phyloP scores from a whole-genome alignment of 2,888 invertebrate species.

The Cylindroiulus punctatus region DNA sequence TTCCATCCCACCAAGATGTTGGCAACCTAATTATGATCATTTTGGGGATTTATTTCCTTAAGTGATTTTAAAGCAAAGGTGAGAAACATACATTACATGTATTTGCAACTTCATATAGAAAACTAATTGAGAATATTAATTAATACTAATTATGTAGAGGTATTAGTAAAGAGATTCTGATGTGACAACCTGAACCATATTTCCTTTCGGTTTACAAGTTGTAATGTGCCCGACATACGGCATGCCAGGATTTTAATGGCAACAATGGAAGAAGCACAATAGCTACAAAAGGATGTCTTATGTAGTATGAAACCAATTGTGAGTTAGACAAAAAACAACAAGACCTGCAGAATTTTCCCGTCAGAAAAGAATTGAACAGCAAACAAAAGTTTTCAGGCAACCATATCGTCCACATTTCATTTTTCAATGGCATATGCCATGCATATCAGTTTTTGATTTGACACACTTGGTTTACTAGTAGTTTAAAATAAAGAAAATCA shows the following conservation, averaged over 20 bases:
- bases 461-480: neutral
- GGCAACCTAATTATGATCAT: too few species aligned
- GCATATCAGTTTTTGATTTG: neutral
- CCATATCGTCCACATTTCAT: neutral
- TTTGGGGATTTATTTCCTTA: too few species aligned
- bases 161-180: neutral
- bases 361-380: neutral
- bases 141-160: neutral
- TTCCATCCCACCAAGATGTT: too few species aligned
- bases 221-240: neutral
- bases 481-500: neutral
- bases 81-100: too few species aligned
- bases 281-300: neutral
- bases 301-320: neutral
- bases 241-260: neutral
- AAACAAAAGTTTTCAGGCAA: neutral
- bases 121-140: neutral
- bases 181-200: neutral
- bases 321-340: neutral
- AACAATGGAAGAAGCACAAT: neutral
- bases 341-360: neutral
- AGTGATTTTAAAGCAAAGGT: too few species aligned
- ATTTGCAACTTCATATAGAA: neutral
- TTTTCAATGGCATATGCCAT: neutral
- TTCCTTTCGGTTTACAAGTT: neutral